Evolutionary conservation across 2,113 vertebrate species (phyloP).

Genomic region (Vireo altiloquus): DNA sequence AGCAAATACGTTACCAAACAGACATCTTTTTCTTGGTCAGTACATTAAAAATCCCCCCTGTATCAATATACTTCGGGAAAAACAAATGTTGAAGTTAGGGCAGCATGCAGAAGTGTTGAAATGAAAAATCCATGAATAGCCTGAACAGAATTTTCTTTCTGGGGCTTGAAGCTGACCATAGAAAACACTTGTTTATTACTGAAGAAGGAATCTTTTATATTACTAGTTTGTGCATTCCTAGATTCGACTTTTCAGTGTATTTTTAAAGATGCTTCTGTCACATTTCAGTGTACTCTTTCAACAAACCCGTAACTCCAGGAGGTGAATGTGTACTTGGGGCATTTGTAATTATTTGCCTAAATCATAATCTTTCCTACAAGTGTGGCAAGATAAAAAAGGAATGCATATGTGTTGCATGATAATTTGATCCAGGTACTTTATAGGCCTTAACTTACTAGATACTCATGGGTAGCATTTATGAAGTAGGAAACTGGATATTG

Average conservation of each 20-base stretch:
- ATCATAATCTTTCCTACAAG: neutral
- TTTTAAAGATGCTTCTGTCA: neutral
- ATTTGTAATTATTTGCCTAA: neutral
- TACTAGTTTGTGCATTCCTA: neutral
- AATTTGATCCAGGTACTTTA: neutral
- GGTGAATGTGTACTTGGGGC: neutral
- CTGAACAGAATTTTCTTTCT: neutral
- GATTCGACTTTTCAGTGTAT: neutral
- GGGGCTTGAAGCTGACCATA: neutral
- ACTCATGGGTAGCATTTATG: neutral
- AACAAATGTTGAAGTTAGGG: neutral
- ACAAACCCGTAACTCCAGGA: neutral
- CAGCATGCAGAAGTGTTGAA: neutral
- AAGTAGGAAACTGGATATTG: neutral
- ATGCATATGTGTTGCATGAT: neutral
- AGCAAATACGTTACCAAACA: neutral
- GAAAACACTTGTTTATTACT: neutral
- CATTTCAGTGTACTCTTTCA: neutral
- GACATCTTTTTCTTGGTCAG: neutral
- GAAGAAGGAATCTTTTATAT: neutral
- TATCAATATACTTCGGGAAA: accelerated
- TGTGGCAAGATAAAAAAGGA: neutral
- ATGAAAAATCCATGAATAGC: neutral
- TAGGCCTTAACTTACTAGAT: neutral
- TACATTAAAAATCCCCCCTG: neutral